Conservation (phyloP, 2,113 vertebrate species). For the Urocynchramus pylzowi region DNA sequence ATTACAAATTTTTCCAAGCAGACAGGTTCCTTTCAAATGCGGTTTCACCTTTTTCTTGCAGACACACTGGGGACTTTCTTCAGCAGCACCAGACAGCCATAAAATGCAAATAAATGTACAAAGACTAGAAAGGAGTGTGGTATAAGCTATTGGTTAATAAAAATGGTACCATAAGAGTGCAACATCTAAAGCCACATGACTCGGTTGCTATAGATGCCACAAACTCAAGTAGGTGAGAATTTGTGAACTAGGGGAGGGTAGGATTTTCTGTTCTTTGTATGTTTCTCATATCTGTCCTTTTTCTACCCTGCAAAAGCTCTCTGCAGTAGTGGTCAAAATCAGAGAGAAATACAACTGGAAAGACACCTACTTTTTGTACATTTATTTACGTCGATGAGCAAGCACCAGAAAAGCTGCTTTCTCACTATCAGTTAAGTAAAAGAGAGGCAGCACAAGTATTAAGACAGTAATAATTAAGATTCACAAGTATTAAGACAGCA, state of each 20-base stretch:
- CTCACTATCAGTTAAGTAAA: not conserved
- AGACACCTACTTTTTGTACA: not conserved
- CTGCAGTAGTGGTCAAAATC: not conserved
- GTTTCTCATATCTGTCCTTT: not conserved
- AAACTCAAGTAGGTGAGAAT: not conserved
- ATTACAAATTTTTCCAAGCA: not conserved
- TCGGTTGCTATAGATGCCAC: not conserved
- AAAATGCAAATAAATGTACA: not conserved
- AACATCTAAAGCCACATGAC: not conserved
- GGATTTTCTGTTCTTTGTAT: not conserved
- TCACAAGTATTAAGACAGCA: not conserved
- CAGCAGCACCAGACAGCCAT: not conserved
- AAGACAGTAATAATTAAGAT: not conserved
- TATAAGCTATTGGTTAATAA: not conserved
- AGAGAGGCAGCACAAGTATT: not conserved
- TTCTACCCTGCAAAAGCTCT: not conserved
- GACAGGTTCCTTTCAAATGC: not conserved
- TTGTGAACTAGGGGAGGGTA: not conserved
- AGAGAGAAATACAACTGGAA: not conserved
- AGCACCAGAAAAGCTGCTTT: not conserved
- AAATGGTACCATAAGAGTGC: not conserved
- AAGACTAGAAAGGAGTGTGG: not conserved
- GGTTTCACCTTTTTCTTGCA: slow-evolving; percentile 10
- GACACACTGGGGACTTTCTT: not conserved
- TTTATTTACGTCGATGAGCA: not conserved